Percentiles rank a stretch among this genome's conserved stretches.
phyloP scores from a whole-genome alignment of 2,888 invertebrate species.

The Cheilosia soror region DNA sequence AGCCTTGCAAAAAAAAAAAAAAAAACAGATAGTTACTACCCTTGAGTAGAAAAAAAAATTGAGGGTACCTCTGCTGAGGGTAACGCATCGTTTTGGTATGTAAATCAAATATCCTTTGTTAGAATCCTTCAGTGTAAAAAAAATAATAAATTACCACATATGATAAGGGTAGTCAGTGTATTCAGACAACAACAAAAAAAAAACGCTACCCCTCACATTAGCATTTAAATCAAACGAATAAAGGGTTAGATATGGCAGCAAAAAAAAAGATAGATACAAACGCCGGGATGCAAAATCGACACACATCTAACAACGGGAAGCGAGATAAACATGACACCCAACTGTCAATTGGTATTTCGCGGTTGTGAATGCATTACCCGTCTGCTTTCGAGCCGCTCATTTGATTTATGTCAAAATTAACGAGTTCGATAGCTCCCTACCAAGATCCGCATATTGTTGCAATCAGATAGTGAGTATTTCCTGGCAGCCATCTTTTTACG shows the following conservation, averaged over 20 bases:
- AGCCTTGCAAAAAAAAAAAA: conserved; percentile 58
- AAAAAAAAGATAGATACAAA: conserved; percentile 64
- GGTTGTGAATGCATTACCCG: conserved; percentile 79
- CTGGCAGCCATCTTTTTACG: conserved; percentile 77
- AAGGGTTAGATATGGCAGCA: conserved; percentile 71
- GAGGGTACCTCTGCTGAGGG: conserved; percentile 75
- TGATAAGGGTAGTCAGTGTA: conserved; percentile 76
- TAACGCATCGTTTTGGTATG: conserved; percentile 83
- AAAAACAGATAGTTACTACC: conserved; percentile 71
- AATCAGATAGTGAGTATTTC: conserved; percentile 50
- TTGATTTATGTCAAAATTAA: conserved; percentile 83
- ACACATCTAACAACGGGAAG: conserved; percentile 80
- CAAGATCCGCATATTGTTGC: background rate
- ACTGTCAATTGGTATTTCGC: conserved; percentile 84
- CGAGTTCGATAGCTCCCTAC: conserved; percentile 71
- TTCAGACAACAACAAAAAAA: conserved; percentile 79
- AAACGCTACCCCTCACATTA: conserved; percentile 77
- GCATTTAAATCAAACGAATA: conserved; percentile 75
- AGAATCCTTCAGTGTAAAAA: conserved; percentile 77
- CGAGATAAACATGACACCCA: conserved; percentile 84
- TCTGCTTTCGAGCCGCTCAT: conserved; percentile 78
- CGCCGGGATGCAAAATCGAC: conserved; percentile 69
- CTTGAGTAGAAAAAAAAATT: conserved; percentile 56
- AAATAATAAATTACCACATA: conserved; percentile 84
- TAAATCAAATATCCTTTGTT: conserved; percentile 83